A percentile compares a stretch with the other conserved stretches of the same genome.
Evolutionary conservation across 2,113 vertebrate species (phyloP).

Genomic region (Macquaria ambigua): DNA sequence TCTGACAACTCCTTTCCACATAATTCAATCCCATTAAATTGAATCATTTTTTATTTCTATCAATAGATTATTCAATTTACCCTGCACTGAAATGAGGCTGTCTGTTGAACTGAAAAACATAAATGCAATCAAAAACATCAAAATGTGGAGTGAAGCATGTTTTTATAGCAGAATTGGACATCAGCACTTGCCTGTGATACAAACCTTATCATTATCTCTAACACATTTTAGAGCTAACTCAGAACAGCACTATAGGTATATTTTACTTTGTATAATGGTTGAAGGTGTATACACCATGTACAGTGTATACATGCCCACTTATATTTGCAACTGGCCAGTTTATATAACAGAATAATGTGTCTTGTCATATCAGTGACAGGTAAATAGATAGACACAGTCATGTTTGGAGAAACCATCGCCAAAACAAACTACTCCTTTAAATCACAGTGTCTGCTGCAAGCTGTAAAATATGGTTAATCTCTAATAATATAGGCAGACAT

Average conservation of each 20-base stretch:
- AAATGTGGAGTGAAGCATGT: background rate
- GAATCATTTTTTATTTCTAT: conserved; percentile 13
- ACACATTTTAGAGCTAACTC: background rate
- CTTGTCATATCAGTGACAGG: too few relatives aligned
- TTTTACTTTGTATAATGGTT: background rate
- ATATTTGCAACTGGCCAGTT: too few relatives aligned
- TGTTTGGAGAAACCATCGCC: too few relatives aligned
- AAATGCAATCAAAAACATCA: background rate
- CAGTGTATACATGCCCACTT: too few relatives aligned
- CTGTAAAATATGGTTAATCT: conserved; percentile 6
- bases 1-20: background rate
- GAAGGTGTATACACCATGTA: too few relatives aligned
- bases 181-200: background rate
- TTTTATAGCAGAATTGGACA: background rate
- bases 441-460: background rate
- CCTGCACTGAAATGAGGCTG: background rate
- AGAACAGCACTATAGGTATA: background rate
- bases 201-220: background rate
- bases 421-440: background rate
- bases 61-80: conserved; percentile 4
- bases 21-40: conserved; percentile 1
- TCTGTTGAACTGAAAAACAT: background rate
- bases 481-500: background rate
- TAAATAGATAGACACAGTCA: too few relatives aligned
- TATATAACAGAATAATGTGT: too few relatives aligned